Percentiles rank a stretch among this genome's conserved stretches.
Conservation (phyloP, 1,140 invertebrate genomes). For the Diprion similis region DNA sequence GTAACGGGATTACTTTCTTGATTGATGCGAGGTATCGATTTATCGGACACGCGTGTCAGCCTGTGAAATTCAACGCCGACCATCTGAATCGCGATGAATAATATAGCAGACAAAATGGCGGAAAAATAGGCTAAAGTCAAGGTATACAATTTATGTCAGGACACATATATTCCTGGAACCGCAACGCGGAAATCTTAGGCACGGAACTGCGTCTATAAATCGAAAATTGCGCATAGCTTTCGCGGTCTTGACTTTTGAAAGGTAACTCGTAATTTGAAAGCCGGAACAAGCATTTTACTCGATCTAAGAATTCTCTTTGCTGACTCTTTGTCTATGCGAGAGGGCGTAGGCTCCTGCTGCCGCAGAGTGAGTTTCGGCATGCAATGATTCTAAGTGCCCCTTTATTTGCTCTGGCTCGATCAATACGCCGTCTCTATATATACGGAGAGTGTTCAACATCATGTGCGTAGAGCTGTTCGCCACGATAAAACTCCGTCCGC, state of each 20-base stretch:
- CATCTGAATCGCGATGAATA: neutral
- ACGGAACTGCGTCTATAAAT: neutral
- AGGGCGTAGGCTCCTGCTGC: neutral
- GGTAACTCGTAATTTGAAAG: neutral
- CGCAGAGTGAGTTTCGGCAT: conserved; percentile 13
- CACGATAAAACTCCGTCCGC: conserved; percentile 1
- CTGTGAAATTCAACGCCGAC: neutral
- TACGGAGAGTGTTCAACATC: neutral
- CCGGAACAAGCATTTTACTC: conserved; percentile 16
- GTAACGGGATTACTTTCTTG: no score
- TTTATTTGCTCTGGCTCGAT: conserved; percentile 13
- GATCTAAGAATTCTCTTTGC: conserved; percentile 6
- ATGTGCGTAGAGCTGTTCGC: conserved; percentile 6
- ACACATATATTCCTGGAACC: no score
- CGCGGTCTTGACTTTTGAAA: neutral
- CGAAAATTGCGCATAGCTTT: conserved; percentile 3
- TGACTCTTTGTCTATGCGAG: conserved; percentile 15
- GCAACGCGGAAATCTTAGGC: no score
- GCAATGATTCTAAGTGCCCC: conserved; percentile 19
- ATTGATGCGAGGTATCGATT: neutral
- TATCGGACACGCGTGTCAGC: no score
- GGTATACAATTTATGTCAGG: no score
- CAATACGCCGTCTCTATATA: neutral
- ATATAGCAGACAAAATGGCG: neutral
- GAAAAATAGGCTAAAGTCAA: no score